A percentile compares a stretch with the other conserved stretches of the same genome.
Evolutionary conservation across 1,140 invertebrate genomes (phyloP).

Genomic region (Trialeurodes vaporariorum): DNA sequence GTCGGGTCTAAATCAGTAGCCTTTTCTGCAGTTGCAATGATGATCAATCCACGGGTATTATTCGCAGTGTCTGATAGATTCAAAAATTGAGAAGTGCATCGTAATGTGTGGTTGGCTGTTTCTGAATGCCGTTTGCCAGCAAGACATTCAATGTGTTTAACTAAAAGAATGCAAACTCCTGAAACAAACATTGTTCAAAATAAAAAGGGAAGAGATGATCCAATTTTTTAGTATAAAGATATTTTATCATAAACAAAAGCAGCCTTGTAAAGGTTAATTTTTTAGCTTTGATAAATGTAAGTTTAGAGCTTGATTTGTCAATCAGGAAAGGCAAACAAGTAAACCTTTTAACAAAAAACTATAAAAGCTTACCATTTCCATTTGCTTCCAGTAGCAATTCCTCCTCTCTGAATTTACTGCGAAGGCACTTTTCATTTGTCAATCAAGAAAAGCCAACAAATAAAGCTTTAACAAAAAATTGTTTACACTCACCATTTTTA

Average conservation of each 20-base stretch:
- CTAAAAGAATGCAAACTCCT: background rate
- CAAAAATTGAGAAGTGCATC: background rate
- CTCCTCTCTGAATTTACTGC: slow-evolving; percentile 33
- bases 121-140: background rate
- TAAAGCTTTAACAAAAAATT: no score
- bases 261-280: no score
- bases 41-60: background rate
- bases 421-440: slow-evolving; percentile 32
- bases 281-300: no score
- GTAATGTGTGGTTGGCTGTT: background rate
- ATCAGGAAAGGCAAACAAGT: no score
- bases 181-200: no score
- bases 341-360: no score
- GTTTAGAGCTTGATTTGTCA: no score
- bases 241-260: no score
- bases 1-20: background rate
- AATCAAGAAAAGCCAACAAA: no score
- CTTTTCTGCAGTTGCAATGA: background rate
- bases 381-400: slow-evolving; percentile 25
- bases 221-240: no score
- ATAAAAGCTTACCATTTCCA: slow-evolving; percentile 19
- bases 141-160: background rate
- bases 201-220: no score
- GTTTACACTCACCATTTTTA: slow-evolving; percentile 20
- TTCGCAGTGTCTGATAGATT: background rate